A percentile compares a stretch with the other conserved stretches of the same genome.
phyloP scores from a whole-genome alignment of 1,140 invertebrate genomes.

The Pogonus chalceus region DNA sequence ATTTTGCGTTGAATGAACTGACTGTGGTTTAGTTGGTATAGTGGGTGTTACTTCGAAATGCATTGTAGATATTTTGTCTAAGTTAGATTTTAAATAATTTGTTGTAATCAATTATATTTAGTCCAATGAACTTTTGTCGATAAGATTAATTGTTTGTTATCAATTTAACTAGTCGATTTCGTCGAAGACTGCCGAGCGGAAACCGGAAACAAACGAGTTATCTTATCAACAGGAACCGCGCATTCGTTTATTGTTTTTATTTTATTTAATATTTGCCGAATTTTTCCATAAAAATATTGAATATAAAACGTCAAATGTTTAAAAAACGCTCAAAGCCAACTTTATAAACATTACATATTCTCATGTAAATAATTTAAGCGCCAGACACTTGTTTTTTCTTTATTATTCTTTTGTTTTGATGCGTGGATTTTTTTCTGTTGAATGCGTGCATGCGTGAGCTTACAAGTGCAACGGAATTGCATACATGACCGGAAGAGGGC shows the following conservation, averaged over 20 bases:
- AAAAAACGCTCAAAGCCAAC: too few species aligned
- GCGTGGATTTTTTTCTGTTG: background rate
- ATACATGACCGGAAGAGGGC: background rate
- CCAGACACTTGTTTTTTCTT: too few species aligned
- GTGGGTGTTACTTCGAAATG: too few species aligned
- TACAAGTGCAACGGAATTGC: constrained; percentile 1
- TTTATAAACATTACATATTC: too few species aligned
- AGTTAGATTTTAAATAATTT: too few species aligned
- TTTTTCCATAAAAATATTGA: too few species aligned
- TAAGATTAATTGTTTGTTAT: background rate
- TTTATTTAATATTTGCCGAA: background rate
- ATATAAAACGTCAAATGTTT: too few species aligned
- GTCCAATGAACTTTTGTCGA: constrained; percentile 2
- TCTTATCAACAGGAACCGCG: constrained; percentile 3
- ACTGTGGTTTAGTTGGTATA: too few species aligned
- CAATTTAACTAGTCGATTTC: background rate
- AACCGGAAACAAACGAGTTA: background rate
- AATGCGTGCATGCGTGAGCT: background rate
- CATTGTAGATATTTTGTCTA: too few species aligned
- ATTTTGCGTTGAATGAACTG: too few species aligned
- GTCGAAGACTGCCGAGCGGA: background rate
- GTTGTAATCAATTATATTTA: background rate
- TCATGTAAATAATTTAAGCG: too few species aligned
- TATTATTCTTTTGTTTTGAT: background rate
- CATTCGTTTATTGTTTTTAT: background rate